Percentiles rank a stretch among this genome's conserved stretches.
phyloP scores from a whole-genome alignment of 2,888 invertebrate genomes.

The Drosophila acutilabella region DNA sequence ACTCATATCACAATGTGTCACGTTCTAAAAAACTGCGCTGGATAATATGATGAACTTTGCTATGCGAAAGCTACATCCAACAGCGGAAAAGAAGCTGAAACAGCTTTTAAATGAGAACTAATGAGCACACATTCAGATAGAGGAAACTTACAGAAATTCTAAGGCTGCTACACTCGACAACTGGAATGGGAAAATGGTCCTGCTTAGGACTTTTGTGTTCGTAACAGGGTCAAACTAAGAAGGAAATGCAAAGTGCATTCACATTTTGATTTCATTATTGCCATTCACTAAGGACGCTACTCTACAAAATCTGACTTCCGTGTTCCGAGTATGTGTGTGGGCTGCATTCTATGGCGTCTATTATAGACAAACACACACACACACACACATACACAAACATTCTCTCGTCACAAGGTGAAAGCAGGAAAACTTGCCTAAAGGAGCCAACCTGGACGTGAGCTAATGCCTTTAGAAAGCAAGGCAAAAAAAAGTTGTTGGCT shows the following conservation, averaged over 20 bases:
- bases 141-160: conserved; percentile 28
- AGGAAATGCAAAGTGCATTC: conserved; percentile 82
- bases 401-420: conserved; percentile 47
- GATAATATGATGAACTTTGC: conserved; percentile 20
- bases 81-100: conserved; percentile 35
- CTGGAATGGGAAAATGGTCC: conserved; percentile 9
- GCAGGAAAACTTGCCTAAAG: conserved; percentile 66
- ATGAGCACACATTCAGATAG: conserved; percentile 63
- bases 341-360: conserved; percentile 44
- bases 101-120: conserved; percentile 64
- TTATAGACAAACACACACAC: conserved; percentile 40
- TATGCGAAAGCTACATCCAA: conserved; percentile 26
- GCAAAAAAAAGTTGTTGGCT: conserved; percentile 37
- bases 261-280: conserved; percentile 79
- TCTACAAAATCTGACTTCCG: conserved; percentile 75
- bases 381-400: neutral
- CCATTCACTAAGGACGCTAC: conserved; percentile 48
- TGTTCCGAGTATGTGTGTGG: conserved; percentile 59
- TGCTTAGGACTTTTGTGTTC: conserved; percentile 21
- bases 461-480: conserved; percentile 42
- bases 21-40: conserved; percentile 4
- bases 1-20: conserved; percentile 1
- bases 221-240: conserved; percentile 76
- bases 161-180: conserved; percentile 8
- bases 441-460: conserved; percentile 35